A percentile compares a stretch with the other conserved stretches of the same genome.
Evolutionary conservation across 2,888 invertebrate species (phyloP).

Genomic region (Drosophila mimica): DNA sequence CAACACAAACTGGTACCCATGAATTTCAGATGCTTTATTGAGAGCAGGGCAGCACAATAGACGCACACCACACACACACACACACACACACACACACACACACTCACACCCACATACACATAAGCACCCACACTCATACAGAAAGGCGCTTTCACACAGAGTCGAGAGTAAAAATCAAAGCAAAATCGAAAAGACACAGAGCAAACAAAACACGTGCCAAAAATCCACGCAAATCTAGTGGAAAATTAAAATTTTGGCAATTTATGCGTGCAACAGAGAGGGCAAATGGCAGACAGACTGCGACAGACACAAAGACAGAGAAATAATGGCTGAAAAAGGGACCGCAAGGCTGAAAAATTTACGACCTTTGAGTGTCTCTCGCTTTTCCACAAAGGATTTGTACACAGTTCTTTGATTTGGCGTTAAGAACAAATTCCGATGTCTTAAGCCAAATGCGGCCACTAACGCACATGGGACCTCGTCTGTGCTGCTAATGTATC

Average conservation of each 20-base stretch:
- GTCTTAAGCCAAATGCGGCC: slow-evolving; percentile 31
- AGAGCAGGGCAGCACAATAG: not conserved
- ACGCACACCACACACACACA: not conserved
- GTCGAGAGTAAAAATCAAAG: slow-evolving; percentile 30
- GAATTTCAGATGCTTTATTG: slow-evolving; percentile 19
- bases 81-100: not conserved
- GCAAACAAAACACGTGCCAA: slow-evolving; percentile 28
- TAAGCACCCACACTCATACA: not conserved
- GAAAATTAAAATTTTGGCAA: slow-evolving; percentile 62
- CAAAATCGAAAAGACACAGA: slow-evolving; percentile 9
- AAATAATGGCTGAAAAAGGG: slow-evolving; percentile 13
- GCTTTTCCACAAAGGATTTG: slow-evolving; percentile 40
- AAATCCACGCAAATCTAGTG: slow-evolving; percentile 62
- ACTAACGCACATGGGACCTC: slow-evolving; percentile 16
- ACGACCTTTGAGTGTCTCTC: slow-evolving; percentile 35
- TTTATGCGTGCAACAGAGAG: slow-evolving; percentile 37
- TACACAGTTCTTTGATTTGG: slow-evolving; percentile 20
- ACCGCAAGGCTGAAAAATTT: slow-evolving; percentile 23
- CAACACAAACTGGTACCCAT: slow-evolving; percentile 27
- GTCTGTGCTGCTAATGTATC: not conserved
- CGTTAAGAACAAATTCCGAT: slow-evolving; percentile 17
- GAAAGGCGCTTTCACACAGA: not conserved
- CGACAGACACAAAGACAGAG: slow-evolving; percentile 18
- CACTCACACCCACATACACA: not conserved
- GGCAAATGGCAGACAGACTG: not conserved